phyloP scores from a whole-genome alignment of 2,888 invertebrate genomes.

The Lacanobia oleracea region DNA sequence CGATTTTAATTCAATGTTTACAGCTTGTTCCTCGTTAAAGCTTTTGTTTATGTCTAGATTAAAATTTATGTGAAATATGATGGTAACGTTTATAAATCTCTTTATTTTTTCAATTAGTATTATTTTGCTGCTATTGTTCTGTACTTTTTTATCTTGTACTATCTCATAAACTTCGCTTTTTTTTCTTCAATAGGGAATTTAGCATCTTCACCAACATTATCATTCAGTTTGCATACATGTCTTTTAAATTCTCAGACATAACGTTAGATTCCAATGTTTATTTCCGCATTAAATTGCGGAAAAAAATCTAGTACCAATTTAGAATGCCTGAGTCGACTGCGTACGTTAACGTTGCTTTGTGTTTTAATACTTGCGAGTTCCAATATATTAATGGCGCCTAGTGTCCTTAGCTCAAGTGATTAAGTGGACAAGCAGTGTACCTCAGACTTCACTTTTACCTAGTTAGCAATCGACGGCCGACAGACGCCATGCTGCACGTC shows the following conservation, averaged over 20 bases:
- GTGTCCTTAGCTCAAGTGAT: constrained; percentile 52
- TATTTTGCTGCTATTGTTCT: not conserved
- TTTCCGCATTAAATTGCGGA: constrained; percentile 38
- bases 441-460: constrained; percentile 57
- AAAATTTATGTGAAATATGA: constrained; percentile 29
- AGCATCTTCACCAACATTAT: constrained; percentile 12
- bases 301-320: constrained; percentile 29
- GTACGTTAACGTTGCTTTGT: constrained; percentile 36
- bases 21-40: constrained; percentile 45
- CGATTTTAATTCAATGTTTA: constrained; percentile 50
- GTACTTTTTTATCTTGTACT: not conserved
- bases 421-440: constrained; percentile 54
- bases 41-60: constrained; percentile 41
- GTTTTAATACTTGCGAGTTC: constrained; percentile 26
- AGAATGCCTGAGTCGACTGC: constrained; percentile 33
- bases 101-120: constrained; percentile 23
- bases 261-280: constrained; percentile 26
- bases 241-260: constrained; percentile 41
- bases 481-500: constrained; percentile 63
- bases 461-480: constrained; percentile 57
- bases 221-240: constrained; percentile 34
- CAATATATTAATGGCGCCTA: constrained; percentile 54
- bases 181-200: constrained; percentile 19
- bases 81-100: constrained; percentile 1
- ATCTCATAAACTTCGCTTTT: not conserved